Base-by-base conservation (phyloP, 2,797 vertebrate species). In the Lemur catta region DNA sequence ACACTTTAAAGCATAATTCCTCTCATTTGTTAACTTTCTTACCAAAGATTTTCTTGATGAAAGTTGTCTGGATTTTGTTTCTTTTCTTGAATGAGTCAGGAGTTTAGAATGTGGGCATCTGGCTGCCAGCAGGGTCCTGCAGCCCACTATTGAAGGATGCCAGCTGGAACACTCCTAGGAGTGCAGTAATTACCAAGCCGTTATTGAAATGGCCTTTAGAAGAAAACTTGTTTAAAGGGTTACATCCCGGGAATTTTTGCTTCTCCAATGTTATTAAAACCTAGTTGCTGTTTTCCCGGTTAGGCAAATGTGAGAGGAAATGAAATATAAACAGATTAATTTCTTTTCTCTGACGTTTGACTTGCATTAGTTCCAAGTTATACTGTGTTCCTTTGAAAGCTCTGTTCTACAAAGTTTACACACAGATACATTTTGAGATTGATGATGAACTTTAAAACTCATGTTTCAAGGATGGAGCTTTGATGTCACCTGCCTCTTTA, bases 311-410 rank as follows among this genome's bases (percentile, higher is more conserved):
- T 97, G 96, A 97, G 50, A 79, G 41, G 87, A 96, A 96, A 95
- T 97, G 93, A 97, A 97, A 96, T 96, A 71, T 72, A 97, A 97
- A 93, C 89, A 94, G 65, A 84, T 95, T 94, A 86, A 85, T 93
- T 91, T 95, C 61, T 93, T 84, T 46, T 93, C 65, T 94, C 86
- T 95, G 89, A 96, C 52, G 13, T 96, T 97, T 93, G 84, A 95
- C 91, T 92, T 96, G 30, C 43, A 82, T 95, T 55, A 72, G 38
- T 52, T 87, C 50, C 41, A 86, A 84, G 50, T 84, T 79, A 72
- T 59, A 88, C 57, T 82, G 13, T 78, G 82, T 94, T 88, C 41
- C 72, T 91, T 92, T 95, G 65, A 78, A 91, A 88, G 61, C 61
- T 84, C 69, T 67, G 6, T 94, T 96, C 41, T 46, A 91, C 26